Conservation (phyloP, 2,888 invertebrate genomes). For the Chymomyza amoena region DNA sequence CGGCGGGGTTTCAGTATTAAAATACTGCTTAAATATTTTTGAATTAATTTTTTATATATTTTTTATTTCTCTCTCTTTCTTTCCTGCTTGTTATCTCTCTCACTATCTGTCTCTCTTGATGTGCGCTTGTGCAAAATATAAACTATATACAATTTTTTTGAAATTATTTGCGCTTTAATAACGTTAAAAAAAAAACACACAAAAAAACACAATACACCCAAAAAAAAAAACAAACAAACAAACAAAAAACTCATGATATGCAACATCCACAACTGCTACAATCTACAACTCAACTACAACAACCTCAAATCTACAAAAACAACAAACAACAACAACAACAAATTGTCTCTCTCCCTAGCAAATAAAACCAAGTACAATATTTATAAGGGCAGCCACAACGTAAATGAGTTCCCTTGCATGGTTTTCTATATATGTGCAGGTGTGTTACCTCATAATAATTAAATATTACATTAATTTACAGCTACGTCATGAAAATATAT, state of each 20-base stretch:
- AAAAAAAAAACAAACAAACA: neutral
- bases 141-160: slow-evolving; percentile 23
- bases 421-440: slow-evolving; percentile 78
- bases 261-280: slow-evolving; percentile 22
- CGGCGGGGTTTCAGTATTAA: neutral
- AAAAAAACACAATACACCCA: slow-evolving; percentile 31
- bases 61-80: slow-evolving; percentile 23
- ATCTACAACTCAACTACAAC: slow-evolving; percentile 24
- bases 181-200: slow-evolving; percentile 16
- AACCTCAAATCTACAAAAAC: slow-evolving; percentile 15
- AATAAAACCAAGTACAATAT: slow-evolving; percentile 38
- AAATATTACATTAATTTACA: slow-evolving; percentile 43
- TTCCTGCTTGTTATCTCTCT: slow-evolving; percentile 47
- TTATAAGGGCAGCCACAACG: slow-evolving; percentile 73
- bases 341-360: slow-evolving; percentile 30
- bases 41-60: neutral
- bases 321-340: slow-evolving; percentile 3
- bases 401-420: slow-evolving; percentile 78
- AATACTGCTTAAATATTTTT: neutral
- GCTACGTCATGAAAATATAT: slow-evolving; percentile 16
- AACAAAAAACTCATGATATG: neutral
- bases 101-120: slow-evolving; percentile 42
- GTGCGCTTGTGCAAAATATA: slow-evolving; percentile 62
- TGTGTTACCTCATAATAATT: slow-evolving; percentile 72
- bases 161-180: slow-evolving; percentile 1